Base-by-base conservation (phyloP, 2,888 invertebrate genomes). In the Apotomis turbidana region DNA sequence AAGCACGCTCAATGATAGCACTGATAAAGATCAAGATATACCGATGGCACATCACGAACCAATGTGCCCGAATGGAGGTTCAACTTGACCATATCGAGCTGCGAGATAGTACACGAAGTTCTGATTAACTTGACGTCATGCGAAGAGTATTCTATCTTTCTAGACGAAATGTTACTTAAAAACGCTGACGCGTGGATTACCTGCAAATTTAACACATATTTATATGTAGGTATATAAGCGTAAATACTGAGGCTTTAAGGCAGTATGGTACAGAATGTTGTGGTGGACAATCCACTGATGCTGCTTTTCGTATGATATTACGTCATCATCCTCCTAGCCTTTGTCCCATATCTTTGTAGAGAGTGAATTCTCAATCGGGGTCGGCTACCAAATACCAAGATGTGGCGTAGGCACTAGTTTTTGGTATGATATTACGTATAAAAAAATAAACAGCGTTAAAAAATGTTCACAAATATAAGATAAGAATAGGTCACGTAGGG, bases 11-110 rank as follows among this genome's bases (percentile, higher is more conserved):
- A 73, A 76, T 83, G 89, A 89, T 90, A 87, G 81, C 79, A 66
- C 76, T 84, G 90, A 92, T 90, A 87, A 83, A 75, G 77, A 89
- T 90, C 88, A 82, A 85, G 90, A 91, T 90, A 90, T 55, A 78
- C 74, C 78, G 59, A 78, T 79, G 81, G 79, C 80, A 83, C 81
- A 79, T 78, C 80, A 76, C 78, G 76, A 78, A 70, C 75, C 75
- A 82, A 80, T 84, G 83, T 82, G 80, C 81, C 77, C 77, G 78
- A 80, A 80, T 77, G 75, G 78, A 81, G 68, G 74, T 74, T 79
- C 62, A 36, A 57, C 13, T 57, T 72, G 68, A 61, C 57, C 78
- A 83, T 84, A 86, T 86, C 84, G 62, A 58, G 70, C 78, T 77
- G 74, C 54, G 77, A 84, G 89, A 90, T 89, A 85, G 77, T 82